Percentiles rank a stretch among this genome's conserved stretches.
These are phyloP conservation scores for Neocrepidodera transversa DNA, from an alignment of 2,888 invertebrate species.

Conservation along the genomic window DNA sequence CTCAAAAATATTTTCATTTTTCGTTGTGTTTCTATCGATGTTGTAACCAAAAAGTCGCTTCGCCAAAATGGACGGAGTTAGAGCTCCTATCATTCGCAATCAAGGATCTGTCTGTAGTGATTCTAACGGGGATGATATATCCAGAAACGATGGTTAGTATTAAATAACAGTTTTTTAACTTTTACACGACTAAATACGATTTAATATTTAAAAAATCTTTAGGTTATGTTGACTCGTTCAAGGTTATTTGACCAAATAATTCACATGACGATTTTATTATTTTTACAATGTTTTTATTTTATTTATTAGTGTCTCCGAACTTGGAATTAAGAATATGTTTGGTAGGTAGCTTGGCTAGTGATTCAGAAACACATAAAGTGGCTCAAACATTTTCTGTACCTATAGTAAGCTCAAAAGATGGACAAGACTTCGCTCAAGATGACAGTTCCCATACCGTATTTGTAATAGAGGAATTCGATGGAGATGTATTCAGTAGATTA, in stretches of 20 bases:
- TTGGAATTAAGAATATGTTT: conserved; percentile 69
- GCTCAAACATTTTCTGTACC: conserved; percentile 71
- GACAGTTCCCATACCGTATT: conserved; percentile 69
- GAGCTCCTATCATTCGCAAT: conserved; percentile 54
- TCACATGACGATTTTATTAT: conserved; percentile 13
- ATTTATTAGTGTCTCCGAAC: conserved; percentile 48
- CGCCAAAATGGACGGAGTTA: conserved; percentile 61
- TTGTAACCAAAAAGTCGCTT: conserved; percentile 53
- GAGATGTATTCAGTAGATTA: conserved; percentile 73
- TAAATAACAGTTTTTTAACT: background rate
- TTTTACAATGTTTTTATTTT: conserved; percentile 25
- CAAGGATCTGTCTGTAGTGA: conserved; percentile 59
- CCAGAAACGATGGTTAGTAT: conserved; percentile 55
- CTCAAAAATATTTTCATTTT: conserved; percentile 28
- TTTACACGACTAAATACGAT: background rate
- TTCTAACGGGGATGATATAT: conserved; percentile 55
- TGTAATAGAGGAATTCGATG: conserved; percentile 77
- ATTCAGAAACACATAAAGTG: conserved; percentile 64
- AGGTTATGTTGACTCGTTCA: conserved; percentile 52
- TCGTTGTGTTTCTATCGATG: conserved; percentile 47
- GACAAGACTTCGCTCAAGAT: conserved; percentile 67
- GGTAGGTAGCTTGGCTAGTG: conserved; percentile 65
- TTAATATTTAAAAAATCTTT: conserved; percentile 16
- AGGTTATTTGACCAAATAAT: conserved; percentile 42
- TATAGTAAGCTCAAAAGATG: conserved; percentile 69